Evolutionary conservation across 2,113 vertebrate species (phyloP), one percentile per base, ranked within the genome.

Genomic region (Romanogobio albipinnatus): DNA sequence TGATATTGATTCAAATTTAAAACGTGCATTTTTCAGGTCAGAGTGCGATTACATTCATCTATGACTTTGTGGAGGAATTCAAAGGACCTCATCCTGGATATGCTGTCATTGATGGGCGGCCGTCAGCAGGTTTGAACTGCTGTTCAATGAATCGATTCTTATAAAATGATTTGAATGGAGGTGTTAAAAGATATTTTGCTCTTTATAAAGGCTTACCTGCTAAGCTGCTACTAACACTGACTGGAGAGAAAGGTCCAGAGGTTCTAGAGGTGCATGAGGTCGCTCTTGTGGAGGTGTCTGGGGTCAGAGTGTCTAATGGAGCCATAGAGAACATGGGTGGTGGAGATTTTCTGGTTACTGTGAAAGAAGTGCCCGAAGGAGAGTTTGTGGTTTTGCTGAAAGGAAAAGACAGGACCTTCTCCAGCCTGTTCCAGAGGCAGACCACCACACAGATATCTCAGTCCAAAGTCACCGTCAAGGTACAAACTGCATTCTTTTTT

Each of bases 11-110:
- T 61, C 9, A 22, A 49, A 26, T 29, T 58, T 62, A 15, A 77
- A 19, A 64, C 3, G 49, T 19, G 73, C 51, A 8, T 64, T 78
- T 87, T 88, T 43, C 84, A 94, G 94, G 93, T 19, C 94, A 95
- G 82, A 95, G 92, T 84, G 85, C 85, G 0, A 92, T 93, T 61
- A 89, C 89, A 26, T 95, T 94, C n/a, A 92, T 94, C 62, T 95
- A 95, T 82, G 80, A 93, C 83, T 95, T 95, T 88, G 94, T 95
- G 86, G 93, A 93, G 83, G 84, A 80, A 10, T 95, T 94, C 62
- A 9, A 33, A n/a, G 94, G 93, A 84, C 92, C 93, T 53, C 94
- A 95, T 76, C 89, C 94, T 84, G 93, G 94, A 56, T 93, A 91
- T 47, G 93, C 92, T 56, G 68, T 89, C 19, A 86, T 94, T 73